These are phyloP conservation scores for Otolemur crassicaudatus DNA, from an alignment of 2,797 vertebrate genomes.

Conservation along the genomic window DNA sequence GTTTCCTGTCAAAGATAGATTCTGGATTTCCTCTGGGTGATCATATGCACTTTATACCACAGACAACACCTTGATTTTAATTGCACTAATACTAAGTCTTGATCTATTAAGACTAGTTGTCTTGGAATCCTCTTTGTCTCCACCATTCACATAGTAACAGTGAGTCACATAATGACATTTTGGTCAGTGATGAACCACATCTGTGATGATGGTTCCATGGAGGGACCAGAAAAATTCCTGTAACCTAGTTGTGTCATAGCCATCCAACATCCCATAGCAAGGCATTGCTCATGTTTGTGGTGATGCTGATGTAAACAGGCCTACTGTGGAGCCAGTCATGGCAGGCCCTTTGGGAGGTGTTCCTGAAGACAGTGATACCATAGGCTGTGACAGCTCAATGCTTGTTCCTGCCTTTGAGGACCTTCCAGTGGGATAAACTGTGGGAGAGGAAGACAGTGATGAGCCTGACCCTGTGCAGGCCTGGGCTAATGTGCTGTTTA, in stretches of 20 bases:
- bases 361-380: background rate
- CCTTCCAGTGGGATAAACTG: background rate
- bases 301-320: background rate
- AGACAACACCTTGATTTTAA: background rate
- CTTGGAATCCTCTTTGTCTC: background rate
- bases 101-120: background rate
- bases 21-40: background rate
- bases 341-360: background rate
- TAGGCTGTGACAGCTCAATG: background rate
- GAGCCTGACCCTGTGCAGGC: background rate
- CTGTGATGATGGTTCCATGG: background rate
- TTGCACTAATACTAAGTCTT: background rate
- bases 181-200: background rate
- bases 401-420: background rate
- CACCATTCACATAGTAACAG: background rate
- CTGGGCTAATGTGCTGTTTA: background rate
- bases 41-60: fast-evolving
- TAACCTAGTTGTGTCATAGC: background rate
- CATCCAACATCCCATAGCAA: background rate
- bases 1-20: background rate
- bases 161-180: background rate
- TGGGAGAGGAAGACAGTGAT: background rate
- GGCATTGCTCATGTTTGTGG: background rate
- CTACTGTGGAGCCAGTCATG: background rate
- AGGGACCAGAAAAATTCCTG: background rate